Percentiles rank a stretch among this genome's conserved stretches.
Conservation (phyloP, 2,888 invertebrate species). For the Pandemis corylana region DNA sequence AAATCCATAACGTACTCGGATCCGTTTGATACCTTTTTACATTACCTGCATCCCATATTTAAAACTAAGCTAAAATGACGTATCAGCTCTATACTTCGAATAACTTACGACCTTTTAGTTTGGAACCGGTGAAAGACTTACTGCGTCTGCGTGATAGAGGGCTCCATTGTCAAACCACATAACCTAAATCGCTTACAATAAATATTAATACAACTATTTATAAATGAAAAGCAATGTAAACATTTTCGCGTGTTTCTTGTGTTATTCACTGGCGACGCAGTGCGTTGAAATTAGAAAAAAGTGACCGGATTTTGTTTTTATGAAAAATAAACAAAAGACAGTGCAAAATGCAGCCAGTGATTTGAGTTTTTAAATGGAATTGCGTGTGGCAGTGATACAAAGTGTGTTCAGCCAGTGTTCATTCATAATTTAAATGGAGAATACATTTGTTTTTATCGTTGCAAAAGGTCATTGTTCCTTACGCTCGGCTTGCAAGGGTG, state of each 20-base stretch:
- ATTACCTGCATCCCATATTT: conserved; percentile 50
- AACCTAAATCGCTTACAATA: conserved; percentile 63
- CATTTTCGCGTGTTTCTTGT: neutral
- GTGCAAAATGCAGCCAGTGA: conserved; percentile 24
- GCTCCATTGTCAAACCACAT: conserved; percentile 70
- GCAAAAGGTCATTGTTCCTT: conserved; percentile 71
- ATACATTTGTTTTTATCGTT: conserved; percentile 31
- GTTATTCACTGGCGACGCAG: conserved; percentile 17
- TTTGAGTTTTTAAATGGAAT: conserved; percentile 12
- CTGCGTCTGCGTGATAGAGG: conserved; percentile 70
- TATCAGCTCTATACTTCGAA: neutral
- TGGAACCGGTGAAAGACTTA: conserved; percentile 50
- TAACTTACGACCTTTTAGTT: conserved; percentile 56
- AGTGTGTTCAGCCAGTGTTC: conserved; percentile 24
- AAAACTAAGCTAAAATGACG: conserved; percentile 21
- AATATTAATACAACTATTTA: conserved; percentile 28
- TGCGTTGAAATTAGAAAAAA: conserved; percentile 22
- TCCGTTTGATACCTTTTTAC: conserved; percentile 49
- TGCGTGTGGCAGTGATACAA: conserved; percentile 12
- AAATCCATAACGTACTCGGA: conserved; percentile 56
- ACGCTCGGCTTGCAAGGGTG: conserved; percentile 56
- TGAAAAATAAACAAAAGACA: conserved; percentile 32
- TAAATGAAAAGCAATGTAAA: conserved; percentile 10
- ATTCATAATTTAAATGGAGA: conserved; percentile 13
- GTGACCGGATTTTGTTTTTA: conserved; percentile 13